Percentiles rank a stretch among this genome's conserved stretches.
phyloP scores from a whole-genome alignment of 2,113 vertebrate genomes.

The Hippocampus mohnikei region DNA sequence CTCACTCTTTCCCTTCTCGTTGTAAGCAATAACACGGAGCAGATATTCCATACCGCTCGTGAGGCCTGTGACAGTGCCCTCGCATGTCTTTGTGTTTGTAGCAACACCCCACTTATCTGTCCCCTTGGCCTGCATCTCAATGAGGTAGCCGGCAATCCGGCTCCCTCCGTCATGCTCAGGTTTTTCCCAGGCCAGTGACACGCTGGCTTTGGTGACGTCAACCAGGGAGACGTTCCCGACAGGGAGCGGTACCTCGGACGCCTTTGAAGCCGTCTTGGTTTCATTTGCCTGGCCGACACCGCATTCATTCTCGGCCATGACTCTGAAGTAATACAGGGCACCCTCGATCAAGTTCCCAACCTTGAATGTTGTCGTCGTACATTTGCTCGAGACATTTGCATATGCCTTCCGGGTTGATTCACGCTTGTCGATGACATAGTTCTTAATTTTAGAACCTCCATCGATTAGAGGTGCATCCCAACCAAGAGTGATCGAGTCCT shows the following conservation, averaged over 20 bases:
- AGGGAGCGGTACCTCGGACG: slow-evolving; percentile 89
- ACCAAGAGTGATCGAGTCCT: slow-evolving; percentile 80
- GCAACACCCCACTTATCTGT: slow-evolving; percentile 90
- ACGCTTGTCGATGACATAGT: slow-evolving; percentile 95
- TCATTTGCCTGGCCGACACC: slow-evolving; percentile 87
- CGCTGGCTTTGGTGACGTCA: slow-evolving; percentile 88
- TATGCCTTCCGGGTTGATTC: slow-evolving; percentile 94
- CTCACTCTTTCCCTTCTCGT: slow-evolving; percentile 95
- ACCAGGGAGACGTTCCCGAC: slow-evolving; percentile 89
- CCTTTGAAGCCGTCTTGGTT: slow-evolving; percentile 87
- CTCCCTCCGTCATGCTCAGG: slow-evolving; percentile 95
- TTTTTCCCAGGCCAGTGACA: slow-evolving; percentile 90
- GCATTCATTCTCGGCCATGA: slow-evolving; percentile 98
- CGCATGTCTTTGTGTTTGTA: slow-evolving; percentile 86
- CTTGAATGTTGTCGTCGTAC: slow-evolving; percentile 87
- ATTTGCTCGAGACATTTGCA: slow-evolving; percentile 89
- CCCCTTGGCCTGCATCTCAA: slow-evolving; percentile 94
- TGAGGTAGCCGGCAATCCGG: slow-evolving; percentile 88
- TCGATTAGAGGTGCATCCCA: slow-evolving; percentile 93
- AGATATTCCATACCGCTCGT: slow-evolving; percentile 88
- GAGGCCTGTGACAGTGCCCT: slow-evolving; percentile 83
- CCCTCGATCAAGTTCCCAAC: slow-evolving; percentile 92
- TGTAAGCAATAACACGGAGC: slow-evolving; percentile 87
- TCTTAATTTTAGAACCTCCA: slow-evolving; percentile 92
- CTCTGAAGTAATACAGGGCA: slow-evolving; percentile 94